A percentile compares a stretch with the other conserved stretches of the same genome.
These are phyloP conservation scores for Cyclophora albipunctata DNA, from an alignment of 2,888 invertebrate genomes.

Conservation along the genomic window DNA sequence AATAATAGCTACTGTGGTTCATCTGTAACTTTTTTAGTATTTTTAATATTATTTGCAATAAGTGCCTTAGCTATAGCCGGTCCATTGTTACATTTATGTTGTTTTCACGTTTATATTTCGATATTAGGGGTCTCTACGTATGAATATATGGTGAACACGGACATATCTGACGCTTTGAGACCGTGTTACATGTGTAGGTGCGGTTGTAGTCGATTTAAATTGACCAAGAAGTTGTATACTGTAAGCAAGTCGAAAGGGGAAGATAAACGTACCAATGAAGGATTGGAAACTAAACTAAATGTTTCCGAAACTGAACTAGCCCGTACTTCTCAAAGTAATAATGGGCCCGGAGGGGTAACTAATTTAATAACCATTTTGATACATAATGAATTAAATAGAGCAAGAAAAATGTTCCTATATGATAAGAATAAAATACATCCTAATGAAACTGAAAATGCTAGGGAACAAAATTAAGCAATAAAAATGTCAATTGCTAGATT, in stretches of 20 bases:
- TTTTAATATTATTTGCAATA: conserved; percentile 76
- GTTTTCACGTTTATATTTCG: conserved; percentile 92
- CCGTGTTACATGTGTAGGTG: conserved; percentile 25
- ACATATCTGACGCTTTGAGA: conserved; percentile 29
- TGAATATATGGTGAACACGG: conserved; percentile 81
- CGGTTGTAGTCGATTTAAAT: conserved; percentile 31
- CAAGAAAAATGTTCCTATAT: conserved; percentile 46
- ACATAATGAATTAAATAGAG: conserved; percentile 49
- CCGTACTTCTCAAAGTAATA: conserved; percentile 11
- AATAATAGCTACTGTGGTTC: conserved; percentile 41
- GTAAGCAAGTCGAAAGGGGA: conserved; percentile 23
- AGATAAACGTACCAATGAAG: conserved; percentile 15
- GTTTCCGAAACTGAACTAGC: conserved; percentile 18
- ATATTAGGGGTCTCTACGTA: conserved; percentile 91
- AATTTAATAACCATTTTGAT: conserved; percentile 50
- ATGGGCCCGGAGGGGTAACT: conserved; percentile 31
- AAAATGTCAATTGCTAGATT: no score
- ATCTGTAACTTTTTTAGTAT: conserved; percentile 51
- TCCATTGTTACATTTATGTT: conserved; percentile 86
- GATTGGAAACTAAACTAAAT: conserved; percentile 19
- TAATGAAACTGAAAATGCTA: conserved; percentile 28
- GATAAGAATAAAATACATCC: conserved; percentile 64
- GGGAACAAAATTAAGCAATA: conserved; percentile 9
- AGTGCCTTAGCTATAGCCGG: conserved; percentile 85
- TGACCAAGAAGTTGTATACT: conserved; percentile 17